phyloP scores from a whole-genome alignment of 1,140 invertebrate genomes.

The Hylaeus volcanicus region DNA sequence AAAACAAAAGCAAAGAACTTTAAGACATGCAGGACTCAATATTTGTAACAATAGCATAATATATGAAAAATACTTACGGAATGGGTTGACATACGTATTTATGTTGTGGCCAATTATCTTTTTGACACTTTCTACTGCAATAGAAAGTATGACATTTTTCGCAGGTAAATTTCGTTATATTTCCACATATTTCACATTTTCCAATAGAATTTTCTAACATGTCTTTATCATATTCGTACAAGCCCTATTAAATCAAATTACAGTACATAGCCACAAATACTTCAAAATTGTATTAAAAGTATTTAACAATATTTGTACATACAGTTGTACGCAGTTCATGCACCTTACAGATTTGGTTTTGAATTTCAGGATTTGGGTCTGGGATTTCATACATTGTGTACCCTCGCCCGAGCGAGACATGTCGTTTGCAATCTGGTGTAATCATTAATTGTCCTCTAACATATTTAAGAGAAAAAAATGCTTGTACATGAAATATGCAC shows the following conservation, averaged over 20 bases:
- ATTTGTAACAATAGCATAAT: neutral
- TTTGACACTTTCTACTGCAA: slow-evolving; percentile 70
- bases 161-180: slow-evolving; percentile 63
- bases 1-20: neutral
- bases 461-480: slow-evolving; percentile 16
- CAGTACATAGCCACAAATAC: neutral
- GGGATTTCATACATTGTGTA: slow-evolving; percentile 70
- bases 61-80: slow-evolving; percentile 60
- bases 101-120: slow-evolving; percentile 70
- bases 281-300: slow-evolving; percentile 16
- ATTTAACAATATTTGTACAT: slow-evolving; percentile 17
- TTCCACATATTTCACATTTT: slow-evolving; percentile 65
- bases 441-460: slow-evolving; percentile 64
- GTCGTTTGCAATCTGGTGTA: slow-evolving; percentile 68
- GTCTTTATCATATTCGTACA: slow-evolving; percentile 68
- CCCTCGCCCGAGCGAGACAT: slow-evolving; percentile 72
- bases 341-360: slow-evolving; percentile 51
- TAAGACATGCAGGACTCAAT: neutral
- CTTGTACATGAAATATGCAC: neutral
- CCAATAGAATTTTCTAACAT: slow-evolving; percentile 44
- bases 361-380: slow-evolving; percentile 53
- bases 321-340: slow-evolving; percentile 68
- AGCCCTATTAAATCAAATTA: slow-evolving; percentile 52
- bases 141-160: slow-evolving; percentile 69
- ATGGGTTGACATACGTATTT: slow-evolving; percentile 66